Base-by-base conservation (phyloP, 2,113 vertebrate species). In the Callocephalon fimbriatum region DNA sequence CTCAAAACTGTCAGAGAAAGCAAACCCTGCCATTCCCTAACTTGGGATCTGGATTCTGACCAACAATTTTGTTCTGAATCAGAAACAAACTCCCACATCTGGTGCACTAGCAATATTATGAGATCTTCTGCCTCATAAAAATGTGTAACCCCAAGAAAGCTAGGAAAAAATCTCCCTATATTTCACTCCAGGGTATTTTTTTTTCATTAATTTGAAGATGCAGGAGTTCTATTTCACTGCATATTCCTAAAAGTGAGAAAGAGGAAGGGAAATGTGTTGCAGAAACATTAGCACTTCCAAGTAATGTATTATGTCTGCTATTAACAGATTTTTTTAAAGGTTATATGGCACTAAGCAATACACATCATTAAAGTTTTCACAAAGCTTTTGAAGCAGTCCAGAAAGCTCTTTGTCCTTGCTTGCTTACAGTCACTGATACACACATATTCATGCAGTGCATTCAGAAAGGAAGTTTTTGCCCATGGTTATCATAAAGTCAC, bases 11-110 rank as follows among this genome's bases (percentile, higher is more conserved):
- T 94, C 95, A 98, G 70, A 95, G 86, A 97, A 97, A 95, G 70
- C 42, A 97, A 98, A 95, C 48, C 10, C 62, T 91, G 77, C 70
- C 86, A 85, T 98, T 98, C 97, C 96, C 92, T 86, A 96, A 45
- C 40, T 96, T 88, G 75, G 88, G 86, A 96, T 96, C 93, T 98
- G 98, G 96, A 97, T 35, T 86, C 82, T 82, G 56, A 93, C 92
- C 97, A 98, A 65, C 7, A 15, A 95, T 96, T 98, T 98, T 96
- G 95, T 78, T 98, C 94, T 94, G 96, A 97, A 95, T 98, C 97
- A 97, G 84, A 88, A 96, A 82, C 90, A 98, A 97, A 93, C 74
- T 97, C 65, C 71, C 90, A 95, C 94, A 98, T 98, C 94, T 98
- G 95, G 96, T 90, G 62, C n/a, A 93, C 87, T 82, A 96, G 71